Evolutionary conservation across 1,140 invertebrate genomes (phyloP).

Genomic region (Ostrea edulis): DNA sequence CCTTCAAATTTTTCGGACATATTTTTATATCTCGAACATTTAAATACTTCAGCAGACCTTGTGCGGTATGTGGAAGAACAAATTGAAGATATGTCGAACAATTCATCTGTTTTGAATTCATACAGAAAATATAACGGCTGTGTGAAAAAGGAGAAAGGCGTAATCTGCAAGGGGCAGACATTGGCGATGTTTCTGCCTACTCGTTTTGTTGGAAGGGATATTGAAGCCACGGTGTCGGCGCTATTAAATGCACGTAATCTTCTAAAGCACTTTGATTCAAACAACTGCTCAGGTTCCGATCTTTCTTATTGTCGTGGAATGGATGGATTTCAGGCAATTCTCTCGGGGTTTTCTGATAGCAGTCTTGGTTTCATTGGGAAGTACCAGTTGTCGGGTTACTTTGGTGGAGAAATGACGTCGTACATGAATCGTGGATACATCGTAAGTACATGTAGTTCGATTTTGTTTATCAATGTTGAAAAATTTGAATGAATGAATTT

Average conservation of each 20-base stretch:
- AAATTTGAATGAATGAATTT: too few relatives aligned
- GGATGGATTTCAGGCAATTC: neutral
- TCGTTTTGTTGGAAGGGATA: neutral
- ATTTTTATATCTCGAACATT: constrained; percentile 3
- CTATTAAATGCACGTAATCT: neutral
- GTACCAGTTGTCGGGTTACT: neutral
- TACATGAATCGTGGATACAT: constrained; percentile 3
- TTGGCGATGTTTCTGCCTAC: neutral
- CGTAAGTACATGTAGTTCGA: neutral
- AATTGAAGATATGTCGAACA: neutral
- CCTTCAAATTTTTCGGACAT: constrained; percentile 24
- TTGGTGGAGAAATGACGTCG: neutral
- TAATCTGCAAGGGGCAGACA: neutral
- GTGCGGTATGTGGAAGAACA: neutral
- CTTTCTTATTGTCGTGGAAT: neutral
- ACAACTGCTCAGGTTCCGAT: neutral
- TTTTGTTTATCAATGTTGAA: too few relatives aligned
- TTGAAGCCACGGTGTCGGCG: neutral
- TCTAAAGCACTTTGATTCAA: constrained; percentile 14
- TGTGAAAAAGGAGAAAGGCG: neutral
- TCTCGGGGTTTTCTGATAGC: neutral
- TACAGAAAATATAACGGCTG: neutral
- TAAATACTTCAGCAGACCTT: neutral
- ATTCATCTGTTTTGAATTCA: neutral
- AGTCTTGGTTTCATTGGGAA: neutral